phyloP scores from a whole-genome alignment of 2,797 vertebrate genomes.

The Acipenser transmontanus region DNA sequence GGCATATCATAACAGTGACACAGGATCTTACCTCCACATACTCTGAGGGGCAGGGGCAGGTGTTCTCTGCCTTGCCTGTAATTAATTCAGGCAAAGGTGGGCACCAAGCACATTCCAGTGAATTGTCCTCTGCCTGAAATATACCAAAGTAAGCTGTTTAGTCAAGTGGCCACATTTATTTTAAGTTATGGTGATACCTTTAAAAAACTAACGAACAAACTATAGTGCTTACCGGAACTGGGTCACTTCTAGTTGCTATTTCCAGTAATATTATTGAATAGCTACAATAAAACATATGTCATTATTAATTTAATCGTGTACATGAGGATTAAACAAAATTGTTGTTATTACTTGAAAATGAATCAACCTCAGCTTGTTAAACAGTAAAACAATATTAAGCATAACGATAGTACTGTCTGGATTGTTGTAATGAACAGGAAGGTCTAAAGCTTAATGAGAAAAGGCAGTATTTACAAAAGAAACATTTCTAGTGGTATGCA shows the following conservation, averaged over 20 bases:
- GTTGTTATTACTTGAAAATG: not conserved
- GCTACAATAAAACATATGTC: constrained; percentile 44
- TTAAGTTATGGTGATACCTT: too few relatives aligned
- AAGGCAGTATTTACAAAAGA: too few relatives aligned
- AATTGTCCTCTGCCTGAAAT: constrained; percentile 55
- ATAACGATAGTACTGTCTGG: too few relatives aligned
- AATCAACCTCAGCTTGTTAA: too few relatives aligned
- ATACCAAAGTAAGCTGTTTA: too few relatives aligned
- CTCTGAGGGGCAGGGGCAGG: constrained; percentile 66
- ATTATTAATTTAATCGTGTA: not conserved
- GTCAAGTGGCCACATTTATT: too few relatives aligned
- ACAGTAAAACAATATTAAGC: too few relatives aligned
- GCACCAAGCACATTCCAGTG: constrained; percentile 59
- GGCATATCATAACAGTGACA: not conserved
- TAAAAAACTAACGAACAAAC: too few relatives aligned
- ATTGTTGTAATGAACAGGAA: too few relatives aligned
- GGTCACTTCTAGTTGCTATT: constrained; percentile 69
- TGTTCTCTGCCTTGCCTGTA: constrained; percentile 63
- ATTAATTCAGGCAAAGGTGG: constrained; percentile 67
- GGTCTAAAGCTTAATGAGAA: too few relatives aligned
- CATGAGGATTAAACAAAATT: not conserved
- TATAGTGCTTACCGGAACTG: constrained; percentile 57
- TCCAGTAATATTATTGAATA: constrained; percentile 78
- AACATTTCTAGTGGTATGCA: too few relatives aligned
- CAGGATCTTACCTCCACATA: constrained; percentile 59